These are phyloP conservation scores for Sipha flava DNA, from an alignment of 1,140 invertebrate species.

Conservation along the genomic window DNA sequence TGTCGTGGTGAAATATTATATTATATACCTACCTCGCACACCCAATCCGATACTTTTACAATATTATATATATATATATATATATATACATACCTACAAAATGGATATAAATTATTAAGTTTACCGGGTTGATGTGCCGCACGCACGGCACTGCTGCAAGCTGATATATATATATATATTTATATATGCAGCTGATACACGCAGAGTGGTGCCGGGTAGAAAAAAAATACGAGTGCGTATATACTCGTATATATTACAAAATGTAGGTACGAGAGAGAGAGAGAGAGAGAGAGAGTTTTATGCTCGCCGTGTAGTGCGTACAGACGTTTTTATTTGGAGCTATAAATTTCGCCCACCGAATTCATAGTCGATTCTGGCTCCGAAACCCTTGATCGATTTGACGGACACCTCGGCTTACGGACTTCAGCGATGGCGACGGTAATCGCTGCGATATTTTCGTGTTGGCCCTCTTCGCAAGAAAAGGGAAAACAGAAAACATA, in stretches of 20 bases:
- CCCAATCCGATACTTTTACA: not conserved
- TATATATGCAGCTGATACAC: no score
- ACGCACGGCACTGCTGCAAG: not conserved
- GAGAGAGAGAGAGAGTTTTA: no score
- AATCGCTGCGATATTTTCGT: not conserved
- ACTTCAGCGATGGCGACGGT: not conserved
- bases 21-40: not conserved
- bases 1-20: conserved; percentile 10
- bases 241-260: no score
- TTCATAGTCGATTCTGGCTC: not conserved
- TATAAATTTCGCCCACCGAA: not conserved
- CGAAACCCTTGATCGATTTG: not conserved
- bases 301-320: no score
- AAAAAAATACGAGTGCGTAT: no score
- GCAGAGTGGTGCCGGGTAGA: not conserved
- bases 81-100: no score
- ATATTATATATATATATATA: no score
- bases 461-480: not conserved
- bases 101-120: not conserved
- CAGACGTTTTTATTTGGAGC: not conserved
- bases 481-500: not conserved
- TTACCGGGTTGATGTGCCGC: not conserved
- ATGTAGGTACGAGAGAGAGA: no score
- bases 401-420: not conserved
- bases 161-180: no score